Conservation (phyloP, 2,113 vertebrate genomes). For the Phrynosoma blainvillii region DNA sequence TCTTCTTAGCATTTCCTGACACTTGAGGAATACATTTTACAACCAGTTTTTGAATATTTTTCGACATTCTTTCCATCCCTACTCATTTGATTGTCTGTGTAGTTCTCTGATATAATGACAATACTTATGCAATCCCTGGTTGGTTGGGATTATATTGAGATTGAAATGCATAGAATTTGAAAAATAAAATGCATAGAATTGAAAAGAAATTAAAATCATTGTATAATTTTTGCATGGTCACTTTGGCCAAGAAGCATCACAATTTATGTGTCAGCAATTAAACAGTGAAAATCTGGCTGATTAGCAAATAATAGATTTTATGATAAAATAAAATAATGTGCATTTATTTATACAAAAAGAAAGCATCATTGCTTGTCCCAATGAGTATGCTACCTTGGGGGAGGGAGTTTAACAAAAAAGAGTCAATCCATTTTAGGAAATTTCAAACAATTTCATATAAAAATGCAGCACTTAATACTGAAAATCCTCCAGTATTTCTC, state of each 20-base stretch:
- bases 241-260: background rate
- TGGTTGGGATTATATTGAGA: too few species aligned
- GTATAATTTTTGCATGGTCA: too few species aligned
- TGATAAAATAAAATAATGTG: background rate
- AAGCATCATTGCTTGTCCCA: background rate
- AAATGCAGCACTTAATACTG: background rate
- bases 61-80: too few species aligned
- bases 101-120: too few species aligned
- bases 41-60: too few species aligned
- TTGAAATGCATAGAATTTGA: too few species aligned
- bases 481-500: background rate
- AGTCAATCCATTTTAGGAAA: background rate
- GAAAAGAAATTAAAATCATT: too few species aligned
- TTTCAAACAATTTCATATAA: background rate
- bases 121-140: too few species aligned
- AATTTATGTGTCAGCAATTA: background rate
- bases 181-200: too few species aligned
- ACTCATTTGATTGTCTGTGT: too few species aligned
- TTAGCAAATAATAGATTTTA: background rate
- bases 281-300: background rate
- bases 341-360: background rate
- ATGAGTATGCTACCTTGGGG: background rate
- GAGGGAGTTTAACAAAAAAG: background rate
- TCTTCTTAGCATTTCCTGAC: too few species aligned
- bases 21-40: too few species aligned